A percentile compares a stretch with the other conserved stretches of the same genome.
These are phyloP conservation scores for Meloidogyne chitwoodi DNA, from an alignment of 1,140 invertebrate genomes.

Conservation along the genomic window DNA sequence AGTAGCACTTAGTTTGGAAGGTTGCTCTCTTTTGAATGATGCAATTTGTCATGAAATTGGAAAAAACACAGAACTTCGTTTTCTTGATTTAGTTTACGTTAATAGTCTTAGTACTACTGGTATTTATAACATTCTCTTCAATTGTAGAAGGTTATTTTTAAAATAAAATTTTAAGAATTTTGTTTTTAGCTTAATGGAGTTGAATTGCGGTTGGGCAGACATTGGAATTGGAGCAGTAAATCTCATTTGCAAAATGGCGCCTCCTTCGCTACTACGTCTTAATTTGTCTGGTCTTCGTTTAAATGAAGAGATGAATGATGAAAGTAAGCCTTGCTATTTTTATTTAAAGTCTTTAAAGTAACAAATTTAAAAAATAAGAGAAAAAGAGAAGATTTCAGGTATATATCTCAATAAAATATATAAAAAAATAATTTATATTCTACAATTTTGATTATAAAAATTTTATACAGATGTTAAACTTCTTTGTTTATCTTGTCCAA, in stretches of 20 bases:
- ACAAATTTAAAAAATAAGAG: no score
- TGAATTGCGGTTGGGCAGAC: constrained; percentile 14
- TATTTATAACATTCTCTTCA: constrained; percentile 1
- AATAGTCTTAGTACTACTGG: constrained; percentile 1
- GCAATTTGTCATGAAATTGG: constrained; percentile 7
- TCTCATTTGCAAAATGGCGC: neutral
- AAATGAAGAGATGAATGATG: constrained; percentile 3
- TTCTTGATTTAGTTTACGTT: constrained; percentile 13
- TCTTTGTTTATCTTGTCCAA: neutral
- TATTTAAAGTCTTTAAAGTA: neutral
- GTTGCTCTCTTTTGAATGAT: constrained; percentile 7
- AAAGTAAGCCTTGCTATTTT: neutral
- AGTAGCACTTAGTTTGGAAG: constrained; percentile 12
- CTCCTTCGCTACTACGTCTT: neutral
- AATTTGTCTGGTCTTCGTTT: constrained; percentile 8
- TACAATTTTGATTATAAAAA: neutral
- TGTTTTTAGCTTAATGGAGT: neutral
- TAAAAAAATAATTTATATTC: no score
- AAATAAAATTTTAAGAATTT: neutral
- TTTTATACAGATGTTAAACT: neutral
- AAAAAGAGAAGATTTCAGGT: no score
- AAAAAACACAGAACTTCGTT: neutral
- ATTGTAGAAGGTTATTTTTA: constrained; percentile 6
- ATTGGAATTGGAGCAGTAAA: neutral
- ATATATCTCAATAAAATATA: no score